Percentiles rank a stretch among this genome's conserved stretches.
Evolutionary conservation across 2,797 vertebrate genomes (phyloP).

Genomic region (Podarcis siculus): DNA sequence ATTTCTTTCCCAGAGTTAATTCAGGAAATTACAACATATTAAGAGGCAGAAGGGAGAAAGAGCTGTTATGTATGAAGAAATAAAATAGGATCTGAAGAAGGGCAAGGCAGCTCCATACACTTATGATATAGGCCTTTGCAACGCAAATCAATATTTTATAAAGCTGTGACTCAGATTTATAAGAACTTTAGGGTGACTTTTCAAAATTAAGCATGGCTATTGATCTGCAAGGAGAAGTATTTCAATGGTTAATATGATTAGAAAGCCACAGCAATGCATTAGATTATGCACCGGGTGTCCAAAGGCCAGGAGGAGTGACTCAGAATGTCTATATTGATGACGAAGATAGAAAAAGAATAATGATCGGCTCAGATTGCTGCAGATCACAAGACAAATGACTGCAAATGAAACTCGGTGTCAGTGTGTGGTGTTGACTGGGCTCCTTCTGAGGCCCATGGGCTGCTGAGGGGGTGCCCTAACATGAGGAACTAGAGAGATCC

Average conservation of each 20-base stretch:
- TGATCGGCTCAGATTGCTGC: background rate
- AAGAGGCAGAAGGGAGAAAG: background rate
- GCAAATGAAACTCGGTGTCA: background rate
- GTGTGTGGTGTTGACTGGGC: background rate
- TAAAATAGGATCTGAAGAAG: background rate
- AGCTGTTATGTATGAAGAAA: background rate
- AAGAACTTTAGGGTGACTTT: conserved; percentile 15
- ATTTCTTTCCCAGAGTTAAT: background rate
- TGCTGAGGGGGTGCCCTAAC: background rate
- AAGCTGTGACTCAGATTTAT: background rate
- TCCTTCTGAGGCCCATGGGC: background rate
- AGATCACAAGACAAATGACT: background rate
- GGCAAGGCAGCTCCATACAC: background rate
- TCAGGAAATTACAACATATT: background rate
- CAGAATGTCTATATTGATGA: background rate
- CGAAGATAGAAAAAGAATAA: conserved; percentile 25
- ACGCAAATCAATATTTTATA: rapidly evolving
- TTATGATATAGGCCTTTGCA: background rate
- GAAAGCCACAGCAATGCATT: background rate
- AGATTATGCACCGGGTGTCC: background rate
- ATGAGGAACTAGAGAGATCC: background rate
- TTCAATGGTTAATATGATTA: background rate
- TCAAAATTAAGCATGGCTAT: background rate
- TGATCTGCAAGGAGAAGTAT: conserved; percentile 13
- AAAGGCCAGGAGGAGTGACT: conserved; percentile 15